Base-by-base conservation (phyloP, 2,113 vertebrate genomes). In the Actinemys pallida region DNA sequence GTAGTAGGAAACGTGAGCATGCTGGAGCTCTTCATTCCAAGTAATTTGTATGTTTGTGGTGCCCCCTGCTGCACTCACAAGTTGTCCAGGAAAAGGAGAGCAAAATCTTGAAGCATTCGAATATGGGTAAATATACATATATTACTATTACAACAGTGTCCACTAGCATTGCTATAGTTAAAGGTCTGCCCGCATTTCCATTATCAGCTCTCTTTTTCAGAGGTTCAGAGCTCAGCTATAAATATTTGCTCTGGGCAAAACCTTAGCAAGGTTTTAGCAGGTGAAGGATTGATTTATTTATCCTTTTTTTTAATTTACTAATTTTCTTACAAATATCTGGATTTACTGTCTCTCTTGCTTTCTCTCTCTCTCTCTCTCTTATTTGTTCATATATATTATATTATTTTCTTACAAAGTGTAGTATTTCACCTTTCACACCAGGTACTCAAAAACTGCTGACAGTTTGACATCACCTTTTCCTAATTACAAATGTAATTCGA, bases 31-130 rank as follows among this genome's bases (percentile, higher is more conserved):
- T 94, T 90, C 81, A 91, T 95, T 97, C 94, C 92, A 93, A 94
- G 96, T 94, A 97, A 98, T 98, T 97, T 96, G 22, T 95, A 98
- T 97, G 97, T 98, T 97, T 97, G 95, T 97, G 94, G 97, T 98
- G 97, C 97, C 97, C 97, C 97, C 97, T 98, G 97, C 97, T 97
- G 97, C 95, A 98, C 96, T 95, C 96, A 85, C 95, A 97, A 91
- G 97, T 93, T 98, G 97, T 95, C 96, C 95, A 85, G 91, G 93
- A 94, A 93, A 90, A 76, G 91, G 72, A 97, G 89, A 85, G 92
- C 92, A 92, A 94, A 96, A 96, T 95, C 86, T 29, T 81, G 50
- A 81, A 59, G 62, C 84, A 75, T 82, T 50, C 31, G 12, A 52
- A 35, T 62, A 54, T 57, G 29, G 84, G 75, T 86, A 81, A 91